Conservation (phyloP, 2,888 invertebrate genomes). For the Yponomeuta sedellus region DNA sequence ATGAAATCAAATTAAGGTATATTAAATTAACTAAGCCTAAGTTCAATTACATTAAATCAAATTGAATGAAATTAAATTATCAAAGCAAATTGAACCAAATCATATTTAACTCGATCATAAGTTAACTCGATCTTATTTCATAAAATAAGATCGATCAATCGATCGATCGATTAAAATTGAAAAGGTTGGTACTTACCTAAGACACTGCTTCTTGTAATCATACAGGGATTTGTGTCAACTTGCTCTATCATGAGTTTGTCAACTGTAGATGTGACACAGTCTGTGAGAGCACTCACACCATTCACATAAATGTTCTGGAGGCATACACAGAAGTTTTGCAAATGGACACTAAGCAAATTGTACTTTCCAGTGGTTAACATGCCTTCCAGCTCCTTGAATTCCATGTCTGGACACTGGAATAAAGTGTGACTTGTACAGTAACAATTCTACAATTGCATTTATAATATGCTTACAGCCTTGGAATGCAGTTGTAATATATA, state of each 20-base stretch:
- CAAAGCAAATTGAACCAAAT: too few relatives aligned
- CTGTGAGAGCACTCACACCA: slow-evolving; percentile 80
- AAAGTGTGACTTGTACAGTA: not conserved
- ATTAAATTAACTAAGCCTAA: too few relatives aligned
- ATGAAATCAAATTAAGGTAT: too few relatives aligned
- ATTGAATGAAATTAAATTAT: too few relatives aligned
- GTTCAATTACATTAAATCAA: too few relatives aligned
- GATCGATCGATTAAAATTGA: too few relatives aligned
- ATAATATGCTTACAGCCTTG: not conserved
- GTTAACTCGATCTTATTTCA: too few relatives aligned
- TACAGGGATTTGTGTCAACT: slow-evolving; percentile 56
- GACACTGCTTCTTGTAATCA: slow-evolving; percentile 80
- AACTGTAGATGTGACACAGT: slow-evolving; percentile 75
- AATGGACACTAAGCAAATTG: slow-evolving; percentile 72
- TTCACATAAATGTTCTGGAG: slow-evolving; percentile 76
- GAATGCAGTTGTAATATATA: not conserved
- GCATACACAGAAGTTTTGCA: slow-evolving; percentile 77
- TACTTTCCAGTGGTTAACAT: slow-evolving; percentile 80
- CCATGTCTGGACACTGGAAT: slow-evolving; percentile 86
- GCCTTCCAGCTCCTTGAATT: slow-evolving; percentile 80
- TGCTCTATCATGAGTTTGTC: slow-evolving; percentile 78
- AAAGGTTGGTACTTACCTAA: slow-evolving; percentile 64
- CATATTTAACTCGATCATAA: too few relatives aligned
- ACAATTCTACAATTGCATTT: not conserved
- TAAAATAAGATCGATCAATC: too few relatives aligned